phyloP scores from a whole-genome alignment of 1,140 invertebrate genomes.

The Eriocheir sinensis region DNA sequence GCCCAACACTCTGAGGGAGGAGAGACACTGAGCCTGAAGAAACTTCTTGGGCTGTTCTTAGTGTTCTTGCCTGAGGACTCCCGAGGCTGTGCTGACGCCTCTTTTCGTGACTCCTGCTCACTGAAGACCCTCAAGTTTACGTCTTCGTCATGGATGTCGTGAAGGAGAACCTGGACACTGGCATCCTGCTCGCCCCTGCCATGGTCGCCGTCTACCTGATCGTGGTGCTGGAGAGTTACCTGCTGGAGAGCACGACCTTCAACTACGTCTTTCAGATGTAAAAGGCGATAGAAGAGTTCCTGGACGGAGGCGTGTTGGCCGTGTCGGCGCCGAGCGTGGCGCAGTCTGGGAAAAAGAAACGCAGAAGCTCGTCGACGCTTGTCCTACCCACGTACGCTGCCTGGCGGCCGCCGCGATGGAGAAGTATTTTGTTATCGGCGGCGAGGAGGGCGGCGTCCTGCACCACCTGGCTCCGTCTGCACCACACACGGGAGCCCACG shows the following conservation, averaged over 20 bases:
- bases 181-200: constrained; percentile 58
- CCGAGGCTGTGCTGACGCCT: background rate
- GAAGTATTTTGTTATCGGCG: background rate
- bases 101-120: background rate
- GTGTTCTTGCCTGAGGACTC: background rate
- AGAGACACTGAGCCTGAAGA: background rate
- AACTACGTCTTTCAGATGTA: constrained; percentile 70
- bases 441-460: background rate
- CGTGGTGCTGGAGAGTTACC: constrained; percentile 62
- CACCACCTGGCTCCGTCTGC: background rate
- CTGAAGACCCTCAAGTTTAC: background rate
- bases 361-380: background rate
- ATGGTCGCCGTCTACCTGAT: constrained; percentile 62
- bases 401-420: background rate
- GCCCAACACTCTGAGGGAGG: background rate
- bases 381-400: background rate
- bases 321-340: background rate
- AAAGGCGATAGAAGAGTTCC: no score
- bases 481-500: background rate
- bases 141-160: background rate
- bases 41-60: background rate
- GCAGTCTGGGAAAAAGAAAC: background rate
- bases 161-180: constrained; percentile 56
- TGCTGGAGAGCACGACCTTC: constrained; percentile 62
- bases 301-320: background rate